Evolutionary conservation across 1,140 invertebrate genomes (phyloP), one percentile per base, ranked within the genome.

Genomic region (Drosophila azteca): DNA sequence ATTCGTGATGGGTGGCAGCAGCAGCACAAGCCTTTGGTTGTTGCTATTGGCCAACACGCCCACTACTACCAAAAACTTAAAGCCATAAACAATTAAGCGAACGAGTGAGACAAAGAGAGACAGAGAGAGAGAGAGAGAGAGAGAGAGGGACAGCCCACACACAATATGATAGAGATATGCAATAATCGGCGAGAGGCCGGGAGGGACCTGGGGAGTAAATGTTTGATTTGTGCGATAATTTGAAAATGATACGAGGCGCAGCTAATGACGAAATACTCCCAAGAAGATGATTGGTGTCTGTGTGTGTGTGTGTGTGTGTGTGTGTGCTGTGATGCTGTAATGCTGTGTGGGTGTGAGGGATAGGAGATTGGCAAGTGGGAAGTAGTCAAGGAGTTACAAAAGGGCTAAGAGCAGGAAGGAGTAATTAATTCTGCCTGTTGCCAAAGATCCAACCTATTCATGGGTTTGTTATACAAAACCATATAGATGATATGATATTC

Each of bases 61-160:
- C 55, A 75, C 72, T 51, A 58, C 71, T 60, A 44, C 58, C 39
- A 29, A 55, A 55, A 63, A 55, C 57, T 77, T 61, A 48, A 58
- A 65, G 63, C 63, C 74, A 80, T 76, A 72, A 83, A 85, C 81
- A 84, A 84, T 84, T 84, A 87, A 81, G 46, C 45, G 60, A 52
- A 68, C 62, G 46, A 75, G 17, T 20, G 17, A 20, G 17, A n/a
- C 17, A 81, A 81, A 52, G 73, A 63, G 46, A 75, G 61, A 5
- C 3, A 39, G 76, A 67, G 62, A 53, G 54, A 50, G 53, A 26
- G 51, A 68, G 61, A 39, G 11, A 31, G 71, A 72, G 59, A 0
- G 24, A 26, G 24, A 26, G 0, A 26, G 24, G 5, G 4, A 59
- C 76, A 64, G 55, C 72, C 66, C 53, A 70, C 74, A 74, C 54